Percentiles rank a stretch among this genome's conserved stretches.
Evolutionary conservation across 2,797 vertebrate species (phyloP).

Genomic region (Phalloptychus januarius): DNA sequence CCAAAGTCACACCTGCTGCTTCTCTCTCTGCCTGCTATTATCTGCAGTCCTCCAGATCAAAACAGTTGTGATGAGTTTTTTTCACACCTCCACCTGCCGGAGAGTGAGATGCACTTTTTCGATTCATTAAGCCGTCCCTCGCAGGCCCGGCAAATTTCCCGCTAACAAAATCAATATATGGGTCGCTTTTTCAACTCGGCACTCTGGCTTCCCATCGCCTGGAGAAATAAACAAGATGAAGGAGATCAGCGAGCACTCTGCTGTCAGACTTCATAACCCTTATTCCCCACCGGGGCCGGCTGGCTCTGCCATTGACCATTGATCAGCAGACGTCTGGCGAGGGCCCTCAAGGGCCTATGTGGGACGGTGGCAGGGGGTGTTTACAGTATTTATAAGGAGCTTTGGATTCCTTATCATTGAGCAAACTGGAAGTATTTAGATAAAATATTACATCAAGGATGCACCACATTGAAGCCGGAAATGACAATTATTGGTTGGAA

Average conservation of each 20-base stretch:
- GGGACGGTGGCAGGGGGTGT: not conserved
- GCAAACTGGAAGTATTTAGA: not conserved
- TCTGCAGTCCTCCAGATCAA: constrained; percentile 23
- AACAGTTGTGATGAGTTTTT: constrained; percentile 23
- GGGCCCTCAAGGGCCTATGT: constrained; percentile 15
- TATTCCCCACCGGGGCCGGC: constrained; percentile 68
- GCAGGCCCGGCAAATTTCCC: constrained; percentile 49
- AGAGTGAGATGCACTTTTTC: constrained; percentile 63
- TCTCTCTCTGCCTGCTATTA: constrained; percentile 22
- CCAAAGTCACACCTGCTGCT: not conserved
- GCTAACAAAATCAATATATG: constrained; percentile 68
- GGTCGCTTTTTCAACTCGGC: constrained; percentile 56
- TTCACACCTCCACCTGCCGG: constrained; percentile 42
- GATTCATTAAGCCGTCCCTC: constrained; percentile 71
- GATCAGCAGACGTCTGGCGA: constrained; percentile 56
- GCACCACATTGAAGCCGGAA: not conserved
- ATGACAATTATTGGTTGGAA: not conserved
- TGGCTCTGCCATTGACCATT: constrained; percentile 48
- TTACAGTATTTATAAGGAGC: not conserved
- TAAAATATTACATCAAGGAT: not conserved
- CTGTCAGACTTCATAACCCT: constrained; percentile 74
- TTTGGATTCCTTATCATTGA: not conserved
- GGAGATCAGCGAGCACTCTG: constrained; percentile 53
- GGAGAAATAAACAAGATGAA: constrained; percentile 75
- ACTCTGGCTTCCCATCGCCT: constrained; percentile 53